These are phyloP conservation scores for Sycophaga agraensis DNA, from an alignment of 1,140 invertebrate genomes.

Conservation along the genomic window DNA sequence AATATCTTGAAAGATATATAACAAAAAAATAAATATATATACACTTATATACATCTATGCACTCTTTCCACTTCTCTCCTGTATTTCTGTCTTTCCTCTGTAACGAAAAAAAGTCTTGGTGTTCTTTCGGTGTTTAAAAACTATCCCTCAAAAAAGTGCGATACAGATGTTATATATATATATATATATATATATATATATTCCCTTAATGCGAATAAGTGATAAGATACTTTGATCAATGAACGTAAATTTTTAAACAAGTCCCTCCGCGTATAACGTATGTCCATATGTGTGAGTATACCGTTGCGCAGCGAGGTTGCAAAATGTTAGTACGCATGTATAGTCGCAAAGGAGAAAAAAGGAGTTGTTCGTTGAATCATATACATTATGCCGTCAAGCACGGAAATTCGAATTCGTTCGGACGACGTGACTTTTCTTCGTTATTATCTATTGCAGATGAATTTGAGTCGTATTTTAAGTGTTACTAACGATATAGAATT, in stretches of 20 bases:
- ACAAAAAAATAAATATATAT: slow-evolving; percentile 16
- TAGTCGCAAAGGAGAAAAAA: neutral
- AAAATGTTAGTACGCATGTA: slow-evolving; percentile 31
- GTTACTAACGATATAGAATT: neutral
- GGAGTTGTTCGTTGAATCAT: neutral
- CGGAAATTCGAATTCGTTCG: neutral
- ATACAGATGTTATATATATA: too few relatives aligned
- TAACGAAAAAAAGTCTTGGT: slow-evolving; percentile 41
- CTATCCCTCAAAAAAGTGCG: too few relatives aligned
- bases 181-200: too few relatives aligned
- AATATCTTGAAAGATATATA: slow-evolving; percentile 1
- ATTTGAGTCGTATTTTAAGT: too few relatives aligned
- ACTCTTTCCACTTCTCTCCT: slow-evolving; percentile 41
- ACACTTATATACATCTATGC: slow-evolving; percentile 6
- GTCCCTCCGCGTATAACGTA: neutral
- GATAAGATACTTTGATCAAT: neutral
- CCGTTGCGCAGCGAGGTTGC: slow-evolving; percentile 41
- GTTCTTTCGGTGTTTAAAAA: slow-evolving; percentile 56
- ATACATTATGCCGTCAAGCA: neutral
- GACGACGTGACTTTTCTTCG: neutral
- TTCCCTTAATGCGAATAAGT: too few relatives aligned
- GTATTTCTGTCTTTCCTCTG: slow-evolving; percentile 46
- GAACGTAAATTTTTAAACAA: slow-evolving; percentile 4
- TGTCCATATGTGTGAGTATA: neutral
- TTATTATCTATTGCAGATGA: neutral